These are phyloP conservation scores for Austrofundulus limnaeus DNA, from an alignment of 2,113 vertebrate genomes.

Conservation along the genomic window DNA sequence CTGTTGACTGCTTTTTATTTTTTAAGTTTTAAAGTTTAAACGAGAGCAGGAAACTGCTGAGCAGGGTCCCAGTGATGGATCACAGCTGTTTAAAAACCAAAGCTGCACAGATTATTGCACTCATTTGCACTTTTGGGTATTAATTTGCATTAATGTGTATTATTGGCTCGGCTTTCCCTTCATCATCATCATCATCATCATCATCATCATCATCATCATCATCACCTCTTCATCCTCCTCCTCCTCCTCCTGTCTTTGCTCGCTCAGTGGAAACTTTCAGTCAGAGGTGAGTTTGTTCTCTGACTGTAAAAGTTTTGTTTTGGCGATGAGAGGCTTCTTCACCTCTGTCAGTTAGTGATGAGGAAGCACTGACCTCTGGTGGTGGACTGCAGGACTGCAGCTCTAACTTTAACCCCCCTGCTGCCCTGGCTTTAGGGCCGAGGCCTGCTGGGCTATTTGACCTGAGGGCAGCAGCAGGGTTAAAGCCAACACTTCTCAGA, in stretches of 20 bases:
- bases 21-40: conserved; percentile 9
- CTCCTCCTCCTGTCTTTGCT: background rate
- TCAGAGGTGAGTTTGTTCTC: conserved; percentile 9
- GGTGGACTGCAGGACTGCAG: conserved; percentile 18
- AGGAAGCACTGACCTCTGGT: conserved; percentile 31
- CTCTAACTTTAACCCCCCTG: background rate
- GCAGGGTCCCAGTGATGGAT: conserved; percentile 23
- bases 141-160: conserved; percentile 14
- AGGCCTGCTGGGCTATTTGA: background rate
- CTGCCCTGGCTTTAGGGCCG: too few relatives aligned
- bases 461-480: too few relatives aligned
- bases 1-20: too few relatives aligned
- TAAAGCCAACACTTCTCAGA: background rate
- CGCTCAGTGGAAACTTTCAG: background rate
- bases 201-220: conserved; percentile 2
- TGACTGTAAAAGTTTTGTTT: conserved; percentile 21
- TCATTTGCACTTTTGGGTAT: conserved; percentile 12
- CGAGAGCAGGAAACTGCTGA: conserved; percentile 25
- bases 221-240: background rate
- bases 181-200: background rate
- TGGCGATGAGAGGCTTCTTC: conserved; percentile 25
- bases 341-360: conserved; percentile 6
- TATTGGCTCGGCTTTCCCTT: background rate
- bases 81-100: conserved; percentile 9
- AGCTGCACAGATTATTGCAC: background rate